Evolutionary conservation across 2,888 invertebrate species (phyloP).

Genomic region (Netelia fuscicornis): DNA sequence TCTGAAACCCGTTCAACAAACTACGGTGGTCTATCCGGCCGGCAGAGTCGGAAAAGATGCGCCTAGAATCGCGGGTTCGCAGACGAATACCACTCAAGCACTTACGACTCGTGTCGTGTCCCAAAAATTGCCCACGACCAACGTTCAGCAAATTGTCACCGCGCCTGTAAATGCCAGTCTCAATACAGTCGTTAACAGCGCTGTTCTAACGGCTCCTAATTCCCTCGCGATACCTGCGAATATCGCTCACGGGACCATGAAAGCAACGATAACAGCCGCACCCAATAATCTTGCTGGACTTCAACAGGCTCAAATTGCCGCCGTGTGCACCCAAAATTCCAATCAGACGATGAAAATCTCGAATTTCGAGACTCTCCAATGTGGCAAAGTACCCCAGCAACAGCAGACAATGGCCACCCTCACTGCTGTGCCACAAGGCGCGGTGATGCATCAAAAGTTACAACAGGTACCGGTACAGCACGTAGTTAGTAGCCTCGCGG

Average conservation of each 20-base stretch:
- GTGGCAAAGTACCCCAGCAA: conserved; percentile 65
- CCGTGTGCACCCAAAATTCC: conserved; percentile 68
- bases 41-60: conserved; percentile 72
- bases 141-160: conserved; percentile 62
- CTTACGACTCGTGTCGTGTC: conserved; percentile 76
- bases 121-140: conserved; percentile 73
- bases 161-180: not conserved
- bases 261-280: conserved; percentile 41
- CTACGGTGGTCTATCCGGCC: conserved; percentile 73
- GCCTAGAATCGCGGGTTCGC: conserved; percentile 70
- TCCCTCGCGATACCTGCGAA: conserved; percentile 50
- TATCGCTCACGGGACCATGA: conserved; percentile 50
- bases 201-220: conserved; percentile 24
- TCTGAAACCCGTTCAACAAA: conserved; percentile 37
- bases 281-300: conserved; percentile 55
- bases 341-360: conserved; percentile 72
- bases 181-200: conserved; percentile 26
- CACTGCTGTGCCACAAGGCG: conserved; percentile 48
- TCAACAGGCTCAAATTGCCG: conserved; percentile 53
- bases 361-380: conserved; percentile 58
- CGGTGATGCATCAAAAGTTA: conserved; percentile 71
- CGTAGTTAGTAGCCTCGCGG: conserved; percentile 63
- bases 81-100: conserved; percentile 74
- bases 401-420: conserved; percentile 66
- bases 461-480: conserved; percentile 72